phyloP scores from a whole-genome alignment of 1,140 invertebrate species.

The Hermetia illucens region DNA sequence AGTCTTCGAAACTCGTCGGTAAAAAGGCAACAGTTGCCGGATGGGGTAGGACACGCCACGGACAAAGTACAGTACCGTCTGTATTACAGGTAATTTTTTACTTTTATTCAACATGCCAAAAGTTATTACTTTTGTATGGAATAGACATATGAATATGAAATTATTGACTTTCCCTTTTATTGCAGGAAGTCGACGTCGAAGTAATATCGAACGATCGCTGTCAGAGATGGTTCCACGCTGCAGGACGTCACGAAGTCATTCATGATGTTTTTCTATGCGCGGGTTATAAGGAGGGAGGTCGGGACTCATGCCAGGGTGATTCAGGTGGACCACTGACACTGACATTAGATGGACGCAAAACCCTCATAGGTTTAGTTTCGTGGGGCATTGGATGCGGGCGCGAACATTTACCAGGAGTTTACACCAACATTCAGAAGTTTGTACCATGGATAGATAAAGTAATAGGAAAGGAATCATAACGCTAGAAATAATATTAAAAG shows the following conservation, averaged over 20 bases:
- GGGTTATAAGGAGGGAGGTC: conserved; percentile 64
- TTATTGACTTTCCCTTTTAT: conserved; percentile 4
- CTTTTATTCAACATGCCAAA: neutral
- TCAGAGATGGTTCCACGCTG: conserved; percentile 80
- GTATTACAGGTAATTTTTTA: conserved; percentile 42
- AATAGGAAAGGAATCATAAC: conserved; percentile 34
- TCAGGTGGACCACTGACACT: conserved; percentile 72
- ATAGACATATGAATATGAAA: neutral
- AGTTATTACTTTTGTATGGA: no score
- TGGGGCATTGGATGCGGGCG: conserved; percentile 85
- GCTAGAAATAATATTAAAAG: no score
- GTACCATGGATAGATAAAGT: conserved; percentile 83
- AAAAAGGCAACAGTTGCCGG: conserved; percentile 76
- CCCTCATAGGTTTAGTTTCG: conserved; percentile 73
- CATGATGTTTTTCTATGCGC: conserved; percentile 89
- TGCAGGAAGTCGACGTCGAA: conserved; percentile 61
- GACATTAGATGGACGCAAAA: conserved; percentile 64
- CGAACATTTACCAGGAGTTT: conserved; percentile 78
- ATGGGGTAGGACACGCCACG: conserved; percentile 77
- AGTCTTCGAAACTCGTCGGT: conserved; percentile 59
- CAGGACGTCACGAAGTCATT: conserved; percentile 77
- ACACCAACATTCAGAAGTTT: conserved; percentile 84
- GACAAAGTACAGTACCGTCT: conserved; percentile 62
- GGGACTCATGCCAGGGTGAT: conserved; percentile 55
- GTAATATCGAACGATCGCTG: conserved; percentile 85